A percentile compares a stretch with the other conserved stretches of the same genome.
phyloP scores from a whole-genome alignment of 2,888 invertebrate species.

The Nomada ruficornis region DNA sequence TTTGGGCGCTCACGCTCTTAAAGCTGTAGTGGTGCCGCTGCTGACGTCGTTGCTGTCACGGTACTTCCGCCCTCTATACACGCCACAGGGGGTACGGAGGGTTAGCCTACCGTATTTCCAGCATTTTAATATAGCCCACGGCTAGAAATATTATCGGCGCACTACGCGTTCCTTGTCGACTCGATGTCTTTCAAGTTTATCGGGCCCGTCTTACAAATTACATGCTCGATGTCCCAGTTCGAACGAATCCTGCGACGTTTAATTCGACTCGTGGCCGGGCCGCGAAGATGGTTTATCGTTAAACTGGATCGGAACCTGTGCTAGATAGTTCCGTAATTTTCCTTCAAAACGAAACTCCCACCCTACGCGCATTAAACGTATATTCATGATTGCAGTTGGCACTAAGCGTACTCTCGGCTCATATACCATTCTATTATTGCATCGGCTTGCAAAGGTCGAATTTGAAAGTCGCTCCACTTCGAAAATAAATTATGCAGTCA shows the following conservation, averaged over 20 bases:
- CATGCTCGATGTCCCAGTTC: slow-evolving; percentile 21
- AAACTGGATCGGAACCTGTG: slow-evolving; percentile 32
- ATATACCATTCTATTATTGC: slow-evolving; percentile 75
- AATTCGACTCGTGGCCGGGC: slow-evolving; percentile 6
- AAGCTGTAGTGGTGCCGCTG: slow-evolving; percentile 59
- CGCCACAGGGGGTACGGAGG: slow-evolving; percentile 61
- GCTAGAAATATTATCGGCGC: slow-evolving; percentile 13
- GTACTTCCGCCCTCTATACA: slow-evolving; percentile 74
- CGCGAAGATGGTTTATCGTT: slow-evolving; percentile 9
- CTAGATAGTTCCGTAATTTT: slow-evolving; percentile 12
- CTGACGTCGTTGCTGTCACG: slow-evolving; percentile 71
- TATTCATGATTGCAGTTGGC: slow-evolving; percentile 65
- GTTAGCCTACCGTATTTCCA: slow-evolving; percentile 64
- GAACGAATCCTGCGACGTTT: slow-evolving; percentile 20
- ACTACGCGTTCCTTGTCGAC: not conserved
- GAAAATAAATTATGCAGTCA: slow-evolving; percentile 64
- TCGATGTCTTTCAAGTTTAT: slow-evolving; percentile 16
- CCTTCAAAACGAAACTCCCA: slow-evolving; percentile 25
- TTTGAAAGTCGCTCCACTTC: slow-evolving; percentile 55
- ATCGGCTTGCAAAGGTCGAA: slow-evolving; percentile 71
- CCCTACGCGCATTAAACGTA: slow-evolving; percentile 29
- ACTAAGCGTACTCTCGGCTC: slow-evolving; percentile 65
- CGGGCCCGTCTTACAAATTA: not conserved
- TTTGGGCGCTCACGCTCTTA: slow-evolving; percentile 40
- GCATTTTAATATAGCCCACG: slow-evolving; percentile 17